Percentiles rank a stretch among this genome's conserved stretches.
Conservation (phyloP, 2,113 vertebrate species). For the Prietella phreatophila region DNA sequence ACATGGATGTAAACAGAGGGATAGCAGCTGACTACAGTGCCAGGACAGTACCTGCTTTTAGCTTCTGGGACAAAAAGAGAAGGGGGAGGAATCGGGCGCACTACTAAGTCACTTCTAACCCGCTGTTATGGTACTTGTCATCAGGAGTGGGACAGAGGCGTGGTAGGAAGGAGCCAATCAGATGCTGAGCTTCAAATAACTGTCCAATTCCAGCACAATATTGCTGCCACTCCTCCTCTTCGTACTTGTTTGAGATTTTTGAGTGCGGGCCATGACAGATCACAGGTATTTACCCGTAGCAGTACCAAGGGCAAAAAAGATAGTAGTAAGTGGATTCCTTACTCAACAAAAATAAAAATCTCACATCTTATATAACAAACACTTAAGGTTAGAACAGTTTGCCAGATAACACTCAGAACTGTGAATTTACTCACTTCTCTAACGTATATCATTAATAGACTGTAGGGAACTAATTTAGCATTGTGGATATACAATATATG, state of each 20-base stretch:
- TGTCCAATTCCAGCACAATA: conserved; percentile 22
- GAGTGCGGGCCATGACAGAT: background rate
- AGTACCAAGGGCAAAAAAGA: background rate
- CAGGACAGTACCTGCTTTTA: background rate
- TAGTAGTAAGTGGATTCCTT: background rate
- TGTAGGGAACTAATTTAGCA: background rate
- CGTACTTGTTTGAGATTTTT: conserved; percentile 2
- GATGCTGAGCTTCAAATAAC: background rate
- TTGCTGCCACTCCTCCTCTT: conserved; percentile 21
- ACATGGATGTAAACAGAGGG: conserved; percentile 1
- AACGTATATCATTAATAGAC: background rate
- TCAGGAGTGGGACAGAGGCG: background rate
- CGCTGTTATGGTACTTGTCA: background rate
- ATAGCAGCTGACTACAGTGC: background rate
- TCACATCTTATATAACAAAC: background rate
- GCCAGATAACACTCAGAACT: background rate
- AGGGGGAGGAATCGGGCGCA: background rate
- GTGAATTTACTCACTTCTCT: too few relatives aligned
- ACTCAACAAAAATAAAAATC: background rate
- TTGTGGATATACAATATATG: background rate
- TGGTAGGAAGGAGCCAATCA: conserved; percentile 30
- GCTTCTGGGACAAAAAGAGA: background rate
- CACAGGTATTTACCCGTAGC: background rate
- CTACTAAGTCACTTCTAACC: too few relatives aligned
- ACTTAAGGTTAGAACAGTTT: background rate